A percentile compares a stretch with the other conserved stretches of the same genome.
Conservation (phyloP, 1,140 invertebrate genomes). For the Coptotermes formosanus region DNA sequence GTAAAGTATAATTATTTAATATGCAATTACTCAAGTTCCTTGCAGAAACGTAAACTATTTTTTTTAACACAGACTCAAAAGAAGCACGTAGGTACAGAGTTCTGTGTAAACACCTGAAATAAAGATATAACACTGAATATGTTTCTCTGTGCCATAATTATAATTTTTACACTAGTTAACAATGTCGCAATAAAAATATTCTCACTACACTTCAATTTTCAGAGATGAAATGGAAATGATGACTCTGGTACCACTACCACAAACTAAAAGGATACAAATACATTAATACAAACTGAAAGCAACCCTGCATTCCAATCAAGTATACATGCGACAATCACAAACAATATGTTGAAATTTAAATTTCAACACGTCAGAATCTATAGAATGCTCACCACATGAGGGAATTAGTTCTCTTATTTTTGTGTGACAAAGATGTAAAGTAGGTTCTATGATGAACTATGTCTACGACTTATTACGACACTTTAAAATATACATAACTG, state of each 20-base stretch:
- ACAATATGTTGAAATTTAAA: not conserved
- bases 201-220: too few relatives aligned
- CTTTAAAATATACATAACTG: not conserved
- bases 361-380: not conserved
- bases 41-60: too few relatives aligned
- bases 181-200: too few relatives aligned
- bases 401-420: not conserved
- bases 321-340: not conserved
- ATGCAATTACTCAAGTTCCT: too few relatives aligned
- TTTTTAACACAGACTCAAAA: too few relatives aligned
- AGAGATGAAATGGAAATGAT: too few relatives aligned
- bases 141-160: too few relatives aligned
- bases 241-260: not conserved
- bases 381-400: not conserved
- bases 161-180: too few relatives aligned
- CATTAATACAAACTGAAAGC: not conserved
- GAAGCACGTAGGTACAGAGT: too few relatives aligned
- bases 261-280: not conserved
- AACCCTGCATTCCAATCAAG: not conserved
- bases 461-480: not conserved
- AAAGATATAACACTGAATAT: too few relatives aligned
- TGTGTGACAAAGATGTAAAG: slow-evolving; percentile 4
- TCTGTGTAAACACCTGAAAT: too few relatives aligned
- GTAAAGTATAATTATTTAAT: too few relatives aligned
- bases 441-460: not conserved